These are phyloP conservation scores for Puntigrus tetrazona DNA, from an alignment of 2,113 vertebrate genomes.

Conservation along the genomic window DNA sequence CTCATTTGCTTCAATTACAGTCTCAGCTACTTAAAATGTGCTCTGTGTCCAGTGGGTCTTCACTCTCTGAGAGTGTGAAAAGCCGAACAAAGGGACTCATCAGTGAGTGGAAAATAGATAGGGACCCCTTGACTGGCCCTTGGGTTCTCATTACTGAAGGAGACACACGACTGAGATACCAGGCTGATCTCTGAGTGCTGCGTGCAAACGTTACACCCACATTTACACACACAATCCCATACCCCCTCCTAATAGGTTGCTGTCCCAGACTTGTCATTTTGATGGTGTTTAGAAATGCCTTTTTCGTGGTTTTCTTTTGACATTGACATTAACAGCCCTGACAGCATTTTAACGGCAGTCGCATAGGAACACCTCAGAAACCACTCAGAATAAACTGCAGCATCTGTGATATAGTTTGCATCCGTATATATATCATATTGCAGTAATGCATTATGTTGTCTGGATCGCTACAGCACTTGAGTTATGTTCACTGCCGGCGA, in stretches of 20 bases:
- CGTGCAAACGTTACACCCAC: constrained; percentile 29
- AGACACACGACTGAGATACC: background rate
- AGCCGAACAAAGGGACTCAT: constrained; percentile 22
- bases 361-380: background rate
- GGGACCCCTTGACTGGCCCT: constrained; percentile 5
- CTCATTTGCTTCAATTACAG: constrained; percentile 25
- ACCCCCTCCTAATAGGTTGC: background rate
- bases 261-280: background rate
- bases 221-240: background rate
- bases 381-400: background rate
- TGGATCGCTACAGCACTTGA: background rate
- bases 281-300: background rate
- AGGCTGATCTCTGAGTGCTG: constrained; percentile 1
- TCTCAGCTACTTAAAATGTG: constrained; percentile 21
- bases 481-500: background rate
- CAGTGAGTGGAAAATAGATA: background rate
- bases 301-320: background rate
- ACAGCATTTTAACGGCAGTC: background rate
- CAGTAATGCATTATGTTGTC: background rate
- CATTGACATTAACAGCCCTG: background rate
- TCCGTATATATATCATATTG: background rate
- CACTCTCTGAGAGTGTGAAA: background rate
- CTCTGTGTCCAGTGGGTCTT: background rate
- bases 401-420: background rate
- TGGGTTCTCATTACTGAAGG: constrained; percentile 29